These are phyloP conservation scores for Leucophenga montana DNA, from an alignment of 2,888 invertebrate genomes.

Conservation along the genomic window DNA sequence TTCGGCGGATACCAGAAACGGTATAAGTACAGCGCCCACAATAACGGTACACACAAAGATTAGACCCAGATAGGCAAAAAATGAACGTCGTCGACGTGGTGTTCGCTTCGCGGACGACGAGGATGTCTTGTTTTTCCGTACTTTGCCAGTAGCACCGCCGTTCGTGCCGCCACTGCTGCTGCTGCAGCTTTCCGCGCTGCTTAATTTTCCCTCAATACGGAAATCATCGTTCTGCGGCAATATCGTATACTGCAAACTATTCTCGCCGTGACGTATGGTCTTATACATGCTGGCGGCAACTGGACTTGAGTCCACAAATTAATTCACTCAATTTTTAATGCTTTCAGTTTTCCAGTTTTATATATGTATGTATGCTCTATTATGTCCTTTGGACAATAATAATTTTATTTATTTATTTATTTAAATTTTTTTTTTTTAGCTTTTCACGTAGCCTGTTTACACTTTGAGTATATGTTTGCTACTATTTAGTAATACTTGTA, in stretches of 20 bases:
- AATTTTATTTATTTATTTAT: not conserved
- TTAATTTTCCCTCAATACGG: constrained; percentile 77
- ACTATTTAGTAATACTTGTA: not conserved
- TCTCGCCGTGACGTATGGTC: constrained; percentile 83
- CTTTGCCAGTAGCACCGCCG: constrained; percentile 3
- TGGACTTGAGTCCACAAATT: no score
- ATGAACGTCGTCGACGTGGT: constrained; percentile 64
- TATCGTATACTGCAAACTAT: constrained; percentile 83
- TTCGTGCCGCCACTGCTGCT: constrained; percentile 22
- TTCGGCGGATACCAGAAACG: constrained; percentile 71
- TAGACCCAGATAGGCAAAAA: constrained; percentile 71
- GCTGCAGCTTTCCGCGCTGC: constrained; percentile 73
- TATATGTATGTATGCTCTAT: no score
- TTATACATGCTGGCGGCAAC: constrained; percentile 77
- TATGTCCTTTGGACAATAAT: not conserved
- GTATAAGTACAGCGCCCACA: constrained; percentile 71
- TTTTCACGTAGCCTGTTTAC: not conserved
- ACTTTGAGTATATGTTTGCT: no score
- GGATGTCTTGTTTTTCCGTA: not conserved
- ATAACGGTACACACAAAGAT: constrained; percentile 72
- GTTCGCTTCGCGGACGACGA: not conserved
- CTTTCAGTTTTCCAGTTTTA: no score
- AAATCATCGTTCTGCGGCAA: constrained; percentile 82
- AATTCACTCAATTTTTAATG: no score
- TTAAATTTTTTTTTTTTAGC: not conserved